These are phyloP conservation scores for Drosophila prolongata DNA, from an alignment of 2,888 invertebrate genomes.

Conservation along the genomic window DNA sequence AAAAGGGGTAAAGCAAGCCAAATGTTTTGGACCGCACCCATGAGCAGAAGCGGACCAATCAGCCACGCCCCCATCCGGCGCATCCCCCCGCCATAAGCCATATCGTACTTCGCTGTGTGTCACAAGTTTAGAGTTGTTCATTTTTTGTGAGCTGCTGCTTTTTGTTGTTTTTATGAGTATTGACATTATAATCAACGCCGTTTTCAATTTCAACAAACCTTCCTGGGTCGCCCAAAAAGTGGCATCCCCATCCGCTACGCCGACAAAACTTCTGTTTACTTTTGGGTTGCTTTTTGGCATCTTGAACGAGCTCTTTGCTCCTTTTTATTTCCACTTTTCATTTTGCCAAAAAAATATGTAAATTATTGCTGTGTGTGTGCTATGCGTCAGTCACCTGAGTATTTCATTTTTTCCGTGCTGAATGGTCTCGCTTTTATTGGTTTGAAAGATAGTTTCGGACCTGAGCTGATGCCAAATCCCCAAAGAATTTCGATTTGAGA, in stretches of 20 bases:
- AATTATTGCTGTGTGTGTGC: constrained; percentile 64
- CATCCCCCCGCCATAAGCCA: constrained; percentile 31
- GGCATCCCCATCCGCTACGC: constrained; percentile 44
- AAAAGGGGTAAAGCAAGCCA: constrained; percentile 62
- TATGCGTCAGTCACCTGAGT: constrained; percentile 80
- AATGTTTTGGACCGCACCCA: constrained; percentile 74
- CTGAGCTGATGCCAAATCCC: constrained; percentile 42
- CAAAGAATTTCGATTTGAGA: constrained; percentile 43
- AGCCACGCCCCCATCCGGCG: neutral
- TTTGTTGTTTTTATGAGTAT: constrained; percentile 69
- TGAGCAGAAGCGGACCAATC: constrained; percentile 24
- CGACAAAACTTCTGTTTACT: constrained; percentile 63
- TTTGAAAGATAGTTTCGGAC: constrained; percentile 53
- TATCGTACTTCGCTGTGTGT: constrained; percentile 36
- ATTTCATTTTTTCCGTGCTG: constrained; percentile 56
- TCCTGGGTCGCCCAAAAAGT: constrained; percentile 44
- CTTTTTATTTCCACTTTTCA: constrained; percentile 50
- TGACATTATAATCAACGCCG: constrained; percentile 81
- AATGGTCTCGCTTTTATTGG: constrained; percentile 69
- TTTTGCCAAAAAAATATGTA: constrained; percentile 69
- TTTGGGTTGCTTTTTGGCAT: constrained; percentile 59
- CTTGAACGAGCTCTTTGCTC: constrained; percentile 33
- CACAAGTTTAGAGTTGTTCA: constrained; percentile 40
- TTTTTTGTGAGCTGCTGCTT: constrained; percentile 22
- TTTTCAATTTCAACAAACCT: constrained; percentile 74